Percentiles rank a stretch among this genome's conserved stretches.
Conservation (phyloP, 2,888 invertebrate genomes). For the Melikaiella ostensackeni region DNA sequence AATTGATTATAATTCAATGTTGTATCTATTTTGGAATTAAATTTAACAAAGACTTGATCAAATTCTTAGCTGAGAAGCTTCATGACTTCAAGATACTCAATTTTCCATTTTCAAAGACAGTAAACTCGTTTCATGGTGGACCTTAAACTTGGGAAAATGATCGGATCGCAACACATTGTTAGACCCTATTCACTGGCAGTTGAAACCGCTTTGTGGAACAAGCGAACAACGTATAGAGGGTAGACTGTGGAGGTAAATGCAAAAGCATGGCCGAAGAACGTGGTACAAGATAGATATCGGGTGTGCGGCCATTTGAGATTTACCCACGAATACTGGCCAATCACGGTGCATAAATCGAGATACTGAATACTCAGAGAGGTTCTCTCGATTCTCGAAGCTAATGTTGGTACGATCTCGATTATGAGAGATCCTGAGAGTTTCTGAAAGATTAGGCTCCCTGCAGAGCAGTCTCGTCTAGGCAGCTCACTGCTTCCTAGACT, state of each 20-base stretch:
- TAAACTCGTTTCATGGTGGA: conserved; percentile 23
- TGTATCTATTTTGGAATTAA: no score
- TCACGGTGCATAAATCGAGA: conserved; percentile 52
- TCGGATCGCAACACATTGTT: conserved; percentile 34
- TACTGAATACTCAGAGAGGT: conserved; percentile 37
- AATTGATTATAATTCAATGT: no score
- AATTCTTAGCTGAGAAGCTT: background rate
- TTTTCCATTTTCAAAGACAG: background rate
- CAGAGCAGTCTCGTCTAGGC: conserved; percentile 52
- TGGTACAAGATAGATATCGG: conserved; percentile 45
- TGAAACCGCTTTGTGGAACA: conserved; percentile 13
- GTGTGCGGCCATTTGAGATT: conserved; percentile 46
- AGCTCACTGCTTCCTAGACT: conserved; percentile 66
- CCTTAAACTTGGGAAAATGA: conserved; percentile 33
- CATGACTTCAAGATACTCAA: background rate
- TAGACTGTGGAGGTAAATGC: conserved; percentile 17
- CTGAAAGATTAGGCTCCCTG: conserved; percentile 46
- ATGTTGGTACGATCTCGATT: conserved; percentile 49
- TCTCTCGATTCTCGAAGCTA: conserved; percentile 50
- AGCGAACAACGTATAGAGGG: conserved; percentile 15
- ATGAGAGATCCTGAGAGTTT: conserved; percentile 44
- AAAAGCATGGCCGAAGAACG: conserved; percentile 42
- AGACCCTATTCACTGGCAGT: conserved; percentile 8
- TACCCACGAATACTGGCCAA: conserved; percentile 46
- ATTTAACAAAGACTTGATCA: no score